Base-by-base conservation (phyloP, 2,797 vertebrate genomes). In the Anableps anableps region DNA sequence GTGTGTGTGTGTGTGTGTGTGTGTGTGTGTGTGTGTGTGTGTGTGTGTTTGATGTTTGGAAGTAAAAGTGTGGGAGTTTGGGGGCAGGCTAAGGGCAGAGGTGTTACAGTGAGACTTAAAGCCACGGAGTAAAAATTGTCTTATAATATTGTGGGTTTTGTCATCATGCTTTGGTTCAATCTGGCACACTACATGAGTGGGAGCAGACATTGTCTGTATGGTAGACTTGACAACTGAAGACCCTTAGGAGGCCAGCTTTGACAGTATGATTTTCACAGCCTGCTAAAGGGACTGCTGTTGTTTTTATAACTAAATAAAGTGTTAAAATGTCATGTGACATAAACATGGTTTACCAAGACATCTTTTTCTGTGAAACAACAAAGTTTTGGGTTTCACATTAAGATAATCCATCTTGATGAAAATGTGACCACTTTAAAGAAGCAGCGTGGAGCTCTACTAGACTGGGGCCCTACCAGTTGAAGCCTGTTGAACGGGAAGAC, bases 111-210 rank as follows among this genome's bases (percentile, higher is more conserved):
- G 50, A 82, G 53, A 78, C 34, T 16, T 38, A 4, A 31, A 68
- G 71, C 41, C 76, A 29, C 8, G 3, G 38, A 62, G 62, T 58
- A 74, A 38, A 78, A 82, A 78, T 36, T 10, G 1, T 50, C 68
- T 45, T 1, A 43, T 64, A 16, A 26, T 66, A 21, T 76, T 79
- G 47, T 62, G 55, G 31, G 19, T 50, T 84, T 84, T 74, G 51
- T 60, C 43, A 73, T 71, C 50, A 70, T 45, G 53, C 48, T 80
- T 80, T 64, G 60, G 48, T 76, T 26, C 71, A 51, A 51, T 60
- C 78, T 68, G 41, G 38, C 70, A 77, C 43, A 26, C 48, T 2
- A 1, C 62, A 45, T 43, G 43, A 72, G 62, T 68, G 45, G 16
- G 62, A 71, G 47, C 51, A 74, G 23, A 51, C 10, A 8, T 1